Evolutionary conservation across 2,797 vertebrate species (phyloP), one percentile per base, ranked within the genome.

Genomic region (Ambastaia sidthimunki): DNA sequence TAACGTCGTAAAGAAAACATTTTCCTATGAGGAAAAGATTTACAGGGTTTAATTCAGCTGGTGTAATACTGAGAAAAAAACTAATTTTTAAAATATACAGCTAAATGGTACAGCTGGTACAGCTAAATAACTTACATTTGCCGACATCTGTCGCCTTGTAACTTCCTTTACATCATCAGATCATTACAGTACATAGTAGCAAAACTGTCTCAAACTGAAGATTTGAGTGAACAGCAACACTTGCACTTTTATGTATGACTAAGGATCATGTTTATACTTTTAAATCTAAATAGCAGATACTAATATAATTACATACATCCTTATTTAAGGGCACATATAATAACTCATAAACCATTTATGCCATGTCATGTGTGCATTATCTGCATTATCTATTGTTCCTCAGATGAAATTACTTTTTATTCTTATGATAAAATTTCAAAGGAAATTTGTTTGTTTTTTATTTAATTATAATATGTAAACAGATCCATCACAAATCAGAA

Each of bases 391-490:
- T 28, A 57, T 31, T 88, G 86, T 19, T 85, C 82, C 47, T 87
- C 82, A 1, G 90, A 84, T 60, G 89, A 81, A 71, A 95, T 91
- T 25, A 94, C 91, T 28, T 95, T 94, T 89, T n/a, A n/a, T 96
- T 96, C 88, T 91, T 95, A 85, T 95, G 89, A 95, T 95, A 80
- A 96, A 82, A 86, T 94, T 96, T 34, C 28, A 37, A 25, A 82
- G 69, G 71, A 13, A 73, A 57, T 13, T 25, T 19, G 71, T 34
- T 34, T 41, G 65, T 16, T 59, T 52, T 50, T 34, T 34, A 68
- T 59, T 2, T 63, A 5, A 37, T 21, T 25, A 47, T 55, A 66
- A 0, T 7, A 67, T 6, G 34, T 37, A 66, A 41, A 71, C 7
- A 34, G 31, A 41, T 55, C 4, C 18, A 68, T 68, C 50, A 31